Percentiles rank a stretch among this genome's conserved stretches.
phyloP scores from a whole-genome alignment of 2,888 invertebrate species.

The Pollenia labialis region DNA sequence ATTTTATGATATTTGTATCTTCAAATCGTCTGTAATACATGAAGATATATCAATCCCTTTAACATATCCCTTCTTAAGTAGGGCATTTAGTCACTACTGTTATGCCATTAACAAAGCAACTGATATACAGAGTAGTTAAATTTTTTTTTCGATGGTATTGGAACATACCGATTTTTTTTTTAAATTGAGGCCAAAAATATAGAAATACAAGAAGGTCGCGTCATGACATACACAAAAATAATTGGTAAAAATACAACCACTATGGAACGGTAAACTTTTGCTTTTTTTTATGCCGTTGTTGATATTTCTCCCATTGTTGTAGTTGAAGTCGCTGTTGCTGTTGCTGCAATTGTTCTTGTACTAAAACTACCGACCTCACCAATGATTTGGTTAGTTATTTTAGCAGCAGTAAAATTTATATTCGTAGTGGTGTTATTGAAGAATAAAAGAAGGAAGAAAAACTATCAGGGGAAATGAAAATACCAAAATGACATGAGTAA shows the following conservation, averaged over 20 bases:
- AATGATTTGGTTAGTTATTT: conserved; percentile 25
- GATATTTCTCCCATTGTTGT: background rate
- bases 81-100: conserved; percentile 4
- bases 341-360: conserved; percentile 17
- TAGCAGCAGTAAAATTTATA: conserved; percentile 13
- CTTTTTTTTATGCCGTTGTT: conserved; percentile 14
- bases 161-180: conserved; percentile 64
- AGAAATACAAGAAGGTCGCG: conserved; percentile 66
- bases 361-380: conserved; percentile 26
- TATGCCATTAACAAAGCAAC: background rate
- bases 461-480: conserved; percentile 70
- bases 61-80: background rate
- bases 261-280: conserved; percentile 53
- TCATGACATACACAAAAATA: conserved; percentile 70
- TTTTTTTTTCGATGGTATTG: conserved; percentile 57
- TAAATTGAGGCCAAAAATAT: conserved; percentile 66
- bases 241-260: conserved; percentile 52
- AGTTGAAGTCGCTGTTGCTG: conserved; percentile 26
- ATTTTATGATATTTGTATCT: too few species aligned
- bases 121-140: conserved; percentile 12
- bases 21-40: too few species aligned
- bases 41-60: too few species aligned
- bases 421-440: conserved; percentile 21
- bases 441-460: conserved; percentile 21
- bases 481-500: conserved; percentile 72